Evolutionary conservation across 2,113 vertebrate species (phyloP).

Genomic region (Capreolus pygargus): DNA sequence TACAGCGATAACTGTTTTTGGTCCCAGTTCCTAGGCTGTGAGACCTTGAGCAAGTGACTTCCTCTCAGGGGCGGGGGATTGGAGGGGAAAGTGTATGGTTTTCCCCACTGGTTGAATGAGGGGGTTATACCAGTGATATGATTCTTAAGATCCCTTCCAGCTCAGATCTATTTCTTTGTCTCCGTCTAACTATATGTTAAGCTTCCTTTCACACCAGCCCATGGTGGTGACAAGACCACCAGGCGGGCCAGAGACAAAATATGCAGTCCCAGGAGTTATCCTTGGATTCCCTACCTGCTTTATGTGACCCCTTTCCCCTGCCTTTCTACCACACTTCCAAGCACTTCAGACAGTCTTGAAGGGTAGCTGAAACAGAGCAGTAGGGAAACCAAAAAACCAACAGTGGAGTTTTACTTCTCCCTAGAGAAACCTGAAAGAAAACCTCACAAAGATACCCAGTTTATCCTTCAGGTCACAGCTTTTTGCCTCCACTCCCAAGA

Average conservation of each 20-base stretch:
- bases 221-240: not conserved
- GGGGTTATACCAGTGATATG: not conserved
- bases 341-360: not conserved
- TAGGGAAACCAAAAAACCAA: not conserved
- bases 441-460: not conserved
- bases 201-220: not conserved
- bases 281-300: not conserved
- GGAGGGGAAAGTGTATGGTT: not conserved
- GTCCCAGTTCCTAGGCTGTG: not conserved
- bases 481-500: not conserved
- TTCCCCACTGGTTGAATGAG: not conserved
- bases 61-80: accelerated
- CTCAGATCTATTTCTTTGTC: not conserved
- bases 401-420: not conserved
- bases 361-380: not conserved
- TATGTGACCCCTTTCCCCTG: not conserved
- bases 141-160: not conserved
- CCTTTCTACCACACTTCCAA: not conserved
- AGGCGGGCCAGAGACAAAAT: not conserved
- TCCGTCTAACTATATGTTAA: not conserved
- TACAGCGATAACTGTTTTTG: not conserved
- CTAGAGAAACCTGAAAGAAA: not conserved
- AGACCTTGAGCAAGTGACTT: not conserved
- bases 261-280: not conserved
- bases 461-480: conserved; percentile 10